phyloP scores from a whole-genome alignment of 2,113 vertebrate genomes.

The Bubo scandiacus region DNA sequence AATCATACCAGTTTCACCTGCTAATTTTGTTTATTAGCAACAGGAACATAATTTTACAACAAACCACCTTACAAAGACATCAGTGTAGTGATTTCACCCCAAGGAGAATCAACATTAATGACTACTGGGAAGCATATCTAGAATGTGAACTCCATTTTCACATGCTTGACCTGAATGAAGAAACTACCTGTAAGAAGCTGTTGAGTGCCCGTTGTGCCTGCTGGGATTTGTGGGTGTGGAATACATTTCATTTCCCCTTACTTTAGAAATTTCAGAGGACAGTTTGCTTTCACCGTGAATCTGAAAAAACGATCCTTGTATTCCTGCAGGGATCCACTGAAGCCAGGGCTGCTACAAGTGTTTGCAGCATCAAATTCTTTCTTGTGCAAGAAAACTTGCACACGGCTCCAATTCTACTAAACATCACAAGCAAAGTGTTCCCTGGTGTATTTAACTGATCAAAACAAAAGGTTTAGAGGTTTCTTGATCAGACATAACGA shows the following conservation, averaged over 20 bases:
- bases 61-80: background rate
- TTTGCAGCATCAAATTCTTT: background rate
- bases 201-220: background rate
- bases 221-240: background rate
- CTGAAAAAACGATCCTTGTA: background rate
- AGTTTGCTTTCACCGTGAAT: background rate
- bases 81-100: background rate
- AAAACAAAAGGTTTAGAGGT: background rate
- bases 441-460: background rate
- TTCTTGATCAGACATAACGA: background rate
- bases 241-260: background rate
- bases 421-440: background rate
- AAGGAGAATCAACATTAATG: background rate
- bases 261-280: background rate
- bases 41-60: background rate
- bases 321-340: background rate
- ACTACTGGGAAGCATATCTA: background rate
- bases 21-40: background rate
- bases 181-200: background rate
- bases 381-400: background rate
- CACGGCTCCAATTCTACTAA: background rate
- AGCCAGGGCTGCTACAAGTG: background rate
- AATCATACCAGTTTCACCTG: background rate
- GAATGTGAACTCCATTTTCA: background rate
- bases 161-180: background rate